Evolutionary conservation across 2,797 vertebrate species (phyloP).

Genomic region (Antennarius maculatus): DNA sequence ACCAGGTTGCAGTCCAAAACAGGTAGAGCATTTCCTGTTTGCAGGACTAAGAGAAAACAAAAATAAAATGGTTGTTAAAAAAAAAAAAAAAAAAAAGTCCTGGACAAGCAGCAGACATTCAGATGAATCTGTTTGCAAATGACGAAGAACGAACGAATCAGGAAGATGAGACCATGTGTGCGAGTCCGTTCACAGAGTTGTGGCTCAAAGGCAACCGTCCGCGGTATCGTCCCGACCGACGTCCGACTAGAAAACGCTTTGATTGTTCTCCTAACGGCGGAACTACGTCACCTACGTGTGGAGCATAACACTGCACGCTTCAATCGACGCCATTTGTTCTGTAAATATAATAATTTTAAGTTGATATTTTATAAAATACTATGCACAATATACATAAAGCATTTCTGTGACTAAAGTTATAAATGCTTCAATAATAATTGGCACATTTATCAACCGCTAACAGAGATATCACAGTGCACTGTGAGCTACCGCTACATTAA

Average conservation of each 20-base stretch:
- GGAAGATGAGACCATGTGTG: conserved; percentile 37
- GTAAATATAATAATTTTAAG: conserved; percentile 60
- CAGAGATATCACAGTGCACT: conserved; percentile 84
- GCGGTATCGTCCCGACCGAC: conserved; percentile 45
- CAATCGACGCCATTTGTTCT: conserved; percentile 68
- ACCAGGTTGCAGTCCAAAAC: conserved; percentile 37
- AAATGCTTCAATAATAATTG: conserved; percentile 92
- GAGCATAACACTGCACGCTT: conserved; percentile 87
- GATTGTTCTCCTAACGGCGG: conserved; percentile 68
- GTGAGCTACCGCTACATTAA: conserved; percentile 87
- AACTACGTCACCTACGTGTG: conserved; percentile 83
- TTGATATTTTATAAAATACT: conserved; percentile 86
- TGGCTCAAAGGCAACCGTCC: conserved; percentile 72
- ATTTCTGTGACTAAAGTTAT: conserved; percentile 83
- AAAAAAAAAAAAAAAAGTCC: conserved; percentile 76
- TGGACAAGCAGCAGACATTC: conserved; percentile 62
- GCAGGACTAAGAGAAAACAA: conserved; percentile 56
- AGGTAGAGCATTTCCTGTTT: conserved; percentile 59
- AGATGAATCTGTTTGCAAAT: conserved; percentile 42
- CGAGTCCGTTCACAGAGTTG: conserved; percentile 30
- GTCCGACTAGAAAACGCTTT: conserved; percentile 45
- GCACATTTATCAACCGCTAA: conserved; percentile 90
- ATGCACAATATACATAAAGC: conserved; percentile 92
- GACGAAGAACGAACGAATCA: conserved; percentile 10
- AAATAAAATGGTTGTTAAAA: conserved; percentile 51